Percentiles rank a stretch among this genome's conserved stretches.
These are phyloP conservation scores for Uria aalge DNA, from an alignment of 2,113 vertebrate genomes.

Conservation along the genomic window DNA sequence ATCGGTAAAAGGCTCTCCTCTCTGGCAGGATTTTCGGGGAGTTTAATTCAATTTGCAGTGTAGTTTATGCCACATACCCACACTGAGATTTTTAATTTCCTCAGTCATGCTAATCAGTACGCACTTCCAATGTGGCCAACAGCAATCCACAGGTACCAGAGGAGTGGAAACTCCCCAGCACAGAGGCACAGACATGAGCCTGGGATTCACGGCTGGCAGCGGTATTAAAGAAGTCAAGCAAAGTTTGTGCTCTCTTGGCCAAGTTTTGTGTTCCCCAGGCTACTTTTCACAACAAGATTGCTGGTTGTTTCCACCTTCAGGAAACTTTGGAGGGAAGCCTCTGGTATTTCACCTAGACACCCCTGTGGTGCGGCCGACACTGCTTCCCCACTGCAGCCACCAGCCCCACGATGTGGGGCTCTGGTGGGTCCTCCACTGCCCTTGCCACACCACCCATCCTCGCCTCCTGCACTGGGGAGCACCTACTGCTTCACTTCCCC, in stretches of 20 bases:
- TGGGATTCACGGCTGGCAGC: not conserved
- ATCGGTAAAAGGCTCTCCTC: not conserved
- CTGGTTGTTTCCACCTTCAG: not conserved
- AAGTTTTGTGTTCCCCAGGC: not conserved
- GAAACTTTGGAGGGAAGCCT: not conserved
- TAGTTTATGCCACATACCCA: not conserved
- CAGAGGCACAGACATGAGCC: not conserved
- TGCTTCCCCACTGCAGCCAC: not conserved
- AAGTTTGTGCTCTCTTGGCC: not conserved
- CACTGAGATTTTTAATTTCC: slow-evolving; percentile 16
- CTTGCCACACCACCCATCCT: rapidly evolving
- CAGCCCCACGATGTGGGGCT: rapidly evolving
- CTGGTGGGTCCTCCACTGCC: not conserved
- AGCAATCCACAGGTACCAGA: not conserved
- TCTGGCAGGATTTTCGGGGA: not conserved
- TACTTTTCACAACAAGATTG: not conserved
- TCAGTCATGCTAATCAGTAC: not conserved
- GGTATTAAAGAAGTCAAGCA: not conserved
- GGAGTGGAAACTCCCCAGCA: not conserved
- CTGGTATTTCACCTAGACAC: not conserved
- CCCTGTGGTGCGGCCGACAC: rapidly evolving
- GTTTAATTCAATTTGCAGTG: slow-evolving; percentile 1
- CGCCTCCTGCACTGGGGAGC: not conserved
- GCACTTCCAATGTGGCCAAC: not conserved
- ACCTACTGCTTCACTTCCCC: not conserved